Evolutionary conservation across 2,797 vertebrate genomes (phyloP).

Genomic region (Gallinago stenura): DNA sequence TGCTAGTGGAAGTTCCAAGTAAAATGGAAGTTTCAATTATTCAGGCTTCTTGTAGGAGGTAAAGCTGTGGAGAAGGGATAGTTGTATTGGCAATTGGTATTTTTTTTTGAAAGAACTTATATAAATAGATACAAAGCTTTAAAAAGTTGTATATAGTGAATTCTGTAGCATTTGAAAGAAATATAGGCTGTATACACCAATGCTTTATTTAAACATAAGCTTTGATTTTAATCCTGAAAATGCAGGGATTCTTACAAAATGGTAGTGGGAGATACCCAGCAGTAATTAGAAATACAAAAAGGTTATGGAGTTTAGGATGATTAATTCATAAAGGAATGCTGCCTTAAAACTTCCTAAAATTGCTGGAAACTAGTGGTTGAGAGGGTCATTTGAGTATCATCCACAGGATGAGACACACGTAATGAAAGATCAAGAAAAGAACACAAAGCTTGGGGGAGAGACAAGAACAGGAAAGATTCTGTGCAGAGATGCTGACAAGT

Average conservation of each 20-base stretch:
- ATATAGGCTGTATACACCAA: background rate
- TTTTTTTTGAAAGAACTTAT: background rate
- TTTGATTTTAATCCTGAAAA: background rate
- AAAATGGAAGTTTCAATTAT: slow-evolving; percentile 1
- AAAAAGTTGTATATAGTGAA: background rate
- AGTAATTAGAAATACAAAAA: background rate
- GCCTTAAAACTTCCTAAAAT: background rate
- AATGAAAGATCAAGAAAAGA: background rate
- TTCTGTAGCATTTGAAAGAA: slow-evolving; percentile 15
- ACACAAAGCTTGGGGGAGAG: background rate
- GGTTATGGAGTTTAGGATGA: background rate
- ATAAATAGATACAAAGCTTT: background rate
- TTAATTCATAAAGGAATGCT: background rate
- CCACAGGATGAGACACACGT: fast-evolving
- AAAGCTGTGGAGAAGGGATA: background rate
- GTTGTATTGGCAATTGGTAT: background rate
- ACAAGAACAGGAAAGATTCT: background rate
- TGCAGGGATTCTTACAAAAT: background rate
- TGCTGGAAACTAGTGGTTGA: background rate
- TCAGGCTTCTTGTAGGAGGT: slow-evolving; percentile 4
- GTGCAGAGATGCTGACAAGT: background rate
- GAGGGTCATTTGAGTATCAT: background rate
- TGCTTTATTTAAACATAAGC: background rate
- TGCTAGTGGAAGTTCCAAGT: slow-evolving; percentile 32
- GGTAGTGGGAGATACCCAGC: background rate